phyloP scores from a whole-genome alignment of 2,113 vertebrate species.

The Peromyscus polionotus region DNA sequence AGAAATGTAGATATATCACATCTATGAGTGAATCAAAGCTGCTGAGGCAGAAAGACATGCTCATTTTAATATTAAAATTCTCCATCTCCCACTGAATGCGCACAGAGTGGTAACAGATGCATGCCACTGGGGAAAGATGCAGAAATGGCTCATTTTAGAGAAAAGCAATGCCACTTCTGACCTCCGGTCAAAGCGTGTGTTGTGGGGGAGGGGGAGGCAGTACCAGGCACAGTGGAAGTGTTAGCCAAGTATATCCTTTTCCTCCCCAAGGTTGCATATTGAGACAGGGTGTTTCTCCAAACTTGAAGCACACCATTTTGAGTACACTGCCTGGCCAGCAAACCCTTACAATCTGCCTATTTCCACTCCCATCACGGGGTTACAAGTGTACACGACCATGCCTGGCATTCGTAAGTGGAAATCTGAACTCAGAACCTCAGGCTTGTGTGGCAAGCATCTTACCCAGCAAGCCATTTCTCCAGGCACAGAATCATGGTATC shows the following conservation, averaged over 20 bases:
- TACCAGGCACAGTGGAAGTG: not conserved
- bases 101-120: not conserved
- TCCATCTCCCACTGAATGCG: not conserved
- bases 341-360: not conserved
- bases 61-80: slow-evolving; percentile 62
- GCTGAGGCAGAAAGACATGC: not conserved
- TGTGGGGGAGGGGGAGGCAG: not conserved
- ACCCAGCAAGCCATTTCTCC: not conserved
- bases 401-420: not conserved
- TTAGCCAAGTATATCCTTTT: too few relatives aligned
- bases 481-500: slow-evolving; percentile 11
- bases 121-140: not conserved
- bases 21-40: not conserved
- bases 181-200: not conserved
- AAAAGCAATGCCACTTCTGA: slow-evolving; percentile 7
- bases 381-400: not conserved
- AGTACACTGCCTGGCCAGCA: not conserved
- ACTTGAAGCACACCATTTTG: not conserved
- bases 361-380: not conserved
- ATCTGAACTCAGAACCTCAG: not conserved
- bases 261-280: not conserved
- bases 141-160: not conserved
- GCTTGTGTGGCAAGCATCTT: not conserved
- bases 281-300: not conserved
- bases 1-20: not conserved